phyloP scores from a whole-genome alignment of 64 coral and sea anemone species.

The Catalaphyllia jardinei region DNA sequence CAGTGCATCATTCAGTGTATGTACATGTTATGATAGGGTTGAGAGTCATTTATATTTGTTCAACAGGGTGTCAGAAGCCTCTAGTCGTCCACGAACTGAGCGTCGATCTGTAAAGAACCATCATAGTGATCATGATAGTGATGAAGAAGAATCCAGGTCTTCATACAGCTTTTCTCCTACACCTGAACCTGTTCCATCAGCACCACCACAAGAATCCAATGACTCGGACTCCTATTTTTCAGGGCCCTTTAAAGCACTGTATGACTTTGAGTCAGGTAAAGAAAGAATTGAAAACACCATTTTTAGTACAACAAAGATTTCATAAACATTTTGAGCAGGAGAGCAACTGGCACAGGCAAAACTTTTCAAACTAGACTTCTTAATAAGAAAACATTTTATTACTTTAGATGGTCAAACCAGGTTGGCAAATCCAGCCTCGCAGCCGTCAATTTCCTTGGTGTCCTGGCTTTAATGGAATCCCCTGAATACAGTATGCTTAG shows the following conservation, averaged over 20 bases:
- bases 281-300: not conserved
- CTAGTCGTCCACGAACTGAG: slow-evolving; percentile 79
- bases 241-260: slow-evolving; percentile 77
- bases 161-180: slow-evolving; percentile 39
- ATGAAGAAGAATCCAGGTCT: slow-evolving; percentile 24
- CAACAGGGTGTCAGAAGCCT: slow-evolving; percentile 75
- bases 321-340: too few species aligned
- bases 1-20: too few species aligned
- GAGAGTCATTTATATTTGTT: not conserved
- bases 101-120: slow-evolving; percentile 34
- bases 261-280: slow-evolving; percentile 97
- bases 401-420: too few species aligned
- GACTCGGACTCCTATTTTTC: slow-evolving; percentile 9
- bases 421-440: too few species aligned
- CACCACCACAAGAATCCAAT: slow-evolving; percentile 57
- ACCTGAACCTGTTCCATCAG: slow-evolving; percentile 3
- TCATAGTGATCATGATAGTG: slow-evolving; percentile 59
- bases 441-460: too few species aligned
- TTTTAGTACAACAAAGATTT: too few species aligned
- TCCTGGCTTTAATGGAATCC: too few species aligned
- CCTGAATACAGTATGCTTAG: too few species aligned
- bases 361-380: not conserved
- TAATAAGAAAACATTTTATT: not conserved
- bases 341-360: too few species aligned
- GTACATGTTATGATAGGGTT: too few species aligned